These are phyloP conservation scores for Mobula hypostoma DNA, from an alignment of 2,113 vertebrate genomes.

Conservation along the genomic window DNA sequence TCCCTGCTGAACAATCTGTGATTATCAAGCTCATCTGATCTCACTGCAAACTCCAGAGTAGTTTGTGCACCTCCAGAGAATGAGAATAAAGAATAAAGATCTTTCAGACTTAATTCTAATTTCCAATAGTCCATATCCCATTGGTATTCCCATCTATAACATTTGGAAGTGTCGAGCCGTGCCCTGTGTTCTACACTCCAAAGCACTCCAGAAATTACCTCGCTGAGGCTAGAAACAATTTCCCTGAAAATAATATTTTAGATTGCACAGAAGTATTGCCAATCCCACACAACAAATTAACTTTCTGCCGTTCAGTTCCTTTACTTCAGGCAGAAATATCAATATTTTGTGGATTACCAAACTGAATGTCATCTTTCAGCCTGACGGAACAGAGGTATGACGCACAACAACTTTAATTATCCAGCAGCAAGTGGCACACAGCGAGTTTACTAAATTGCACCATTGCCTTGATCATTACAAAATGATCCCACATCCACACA, in stretches of 20 bases:
- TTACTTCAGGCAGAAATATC: neutral
- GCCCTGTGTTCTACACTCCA: too few relatives aligned
- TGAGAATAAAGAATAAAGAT: conserved; percentile 6
- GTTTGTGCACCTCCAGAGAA: neutral
- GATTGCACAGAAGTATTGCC: neutral
- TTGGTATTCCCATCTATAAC: neutral
- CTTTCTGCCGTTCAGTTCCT: neutral
- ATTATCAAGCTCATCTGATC: conserved; percentile 21
- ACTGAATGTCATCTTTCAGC: neutral
- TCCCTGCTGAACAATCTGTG: conserved; percentile 25
- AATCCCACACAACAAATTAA: conserved; percentile 14
- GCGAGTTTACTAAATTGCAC: neutral
- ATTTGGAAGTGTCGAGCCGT: neutral
- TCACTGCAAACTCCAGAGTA: neutral
- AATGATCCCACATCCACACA: neutral
- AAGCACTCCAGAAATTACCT: conserved; percentile 19
- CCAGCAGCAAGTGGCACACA: neutral
- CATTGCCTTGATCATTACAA: neutral
- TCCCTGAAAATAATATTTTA: conserved; percentile 21
- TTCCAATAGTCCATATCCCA: neutral
- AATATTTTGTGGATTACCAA: conserved; percentile 35
- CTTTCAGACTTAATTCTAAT: conserved; percentile 1
- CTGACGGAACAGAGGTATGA: neutral
- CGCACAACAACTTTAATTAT: neutral
- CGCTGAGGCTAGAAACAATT: neutral